Percentiles rank a stretch among this genome's conserved stretches.
Conservation (phyloP, 2,113 vertebrate species). For the Labeo catla region DNA sequence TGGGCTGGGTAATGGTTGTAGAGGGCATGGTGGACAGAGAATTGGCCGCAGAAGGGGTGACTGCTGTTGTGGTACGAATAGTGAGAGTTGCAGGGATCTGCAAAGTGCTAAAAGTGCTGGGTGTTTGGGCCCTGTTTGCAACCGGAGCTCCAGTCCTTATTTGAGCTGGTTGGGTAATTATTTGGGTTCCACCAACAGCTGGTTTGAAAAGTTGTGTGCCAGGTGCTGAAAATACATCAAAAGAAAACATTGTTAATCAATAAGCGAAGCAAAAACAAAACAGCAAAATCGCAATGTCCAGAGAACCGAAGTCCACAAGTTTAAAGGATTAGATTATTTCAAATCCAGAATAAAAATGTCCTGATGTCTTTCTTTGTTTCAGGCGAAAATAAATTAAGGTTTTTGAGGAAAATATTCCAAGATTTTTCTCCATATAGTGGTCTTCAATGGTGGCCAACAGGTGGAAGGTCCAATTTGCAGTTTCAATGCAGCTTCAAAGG, state of each 20-base stretch:
- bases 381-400: too few relatives aligned
- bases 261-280: neutral
- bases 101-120: conserved; percentile 83
- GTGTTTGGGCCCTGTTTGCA: conserved; percentile 75
- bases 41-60: conserved; percentile 68
- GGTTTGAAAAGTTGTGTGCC: conserved; percentile 87
- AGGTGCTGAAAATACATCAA: conserved; percentile 71
- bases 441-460: too few relatives aligned
- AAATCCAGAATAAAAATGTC: too few relatives aligned
- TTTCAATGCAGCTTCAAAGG: too few relatives aligned
- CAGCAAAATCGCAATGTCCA: neutral
- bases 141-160: conserved; percentile 74
- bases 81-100: conserved; percentile 87
- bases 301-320: too few relatives aligned
- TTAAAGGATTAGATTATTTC: too few relatives aligned
- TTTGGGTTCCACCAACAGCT: conserved; percentile 81
- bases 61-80: conserved; percentile 81
- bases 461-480: too few relatives aligned
- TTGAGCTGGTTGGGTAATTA: conserved; percentile 81
- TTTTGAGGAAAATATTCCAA: too few relatives aligned
- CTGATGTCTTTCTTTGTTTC: too few relatives aligned
- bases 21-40: neutral
- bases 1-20: conserved; percentile 64
- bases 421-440: too few relatives aligned
- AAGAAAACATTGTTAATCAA: neutral